phyloP scores from a whole-genome alignment of 2,888 invertebrate genomes.

The Drosophila rellima region DNA sequence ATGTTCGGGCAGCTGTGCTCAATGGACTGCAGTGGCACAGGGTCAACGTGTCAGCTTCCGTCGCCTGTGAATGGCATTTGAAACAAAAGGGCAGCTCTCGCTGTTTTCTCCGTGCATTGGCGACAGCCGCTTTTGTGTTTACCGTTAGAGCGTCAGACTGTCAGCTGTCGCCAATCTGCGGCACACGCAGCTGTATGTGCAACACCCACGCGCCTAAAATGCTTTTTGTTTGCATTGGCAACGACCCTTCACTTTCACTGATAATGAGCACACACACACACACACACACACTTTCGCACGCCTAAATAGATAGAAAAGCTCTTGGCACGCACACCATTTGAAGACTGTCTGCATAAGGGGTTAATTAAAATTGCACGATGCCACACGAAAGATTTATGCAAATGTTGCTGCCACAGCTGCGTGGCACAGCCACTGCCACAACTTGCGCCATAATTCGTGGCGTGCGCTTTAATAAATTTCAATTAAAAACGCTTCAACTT shows the following conservation, averaged over 20 bases:
- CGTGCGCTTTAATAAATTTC: conserved; percentile 10
- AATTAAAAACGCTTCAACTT: conserved; percentile 47
- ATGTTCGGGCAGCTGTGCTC: conserved; percentile 9
- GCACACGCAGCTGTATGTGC: conserved; percentile 10
- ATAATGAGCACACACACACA: conserved; percentile 51
- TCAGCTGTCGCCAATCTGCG: conserved; percentile 14
- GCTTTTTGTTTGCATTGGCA: conserved; percentile 34
- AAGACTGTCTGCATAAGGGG: conserved; percentile 21
- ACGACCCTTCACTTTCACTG: conserved; percentile 22
- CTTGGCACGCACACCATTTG: conserved; percentile 10
- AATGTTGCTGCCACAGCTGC: conserved; percentile 38
- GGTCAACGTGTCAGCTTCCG: conserved; percentile 23
- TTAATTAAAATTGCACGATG: conserved; percentile 64
- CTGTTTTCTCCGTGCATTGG: conserved; percentile 12
- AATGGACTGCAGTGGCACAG: conserved; percentile 8
- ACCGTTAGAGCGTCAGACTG: conserved; percentile 1
- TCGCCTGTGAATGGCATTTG: conserved; percentile 28
- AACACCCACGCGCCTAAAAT: conserved; percentile 42
- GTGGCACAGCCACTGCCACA: conserved; percentile 1
- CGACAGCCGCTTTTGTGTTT: conserved; percentile 29
- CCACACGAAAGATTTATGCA: conserved; percentile 53
- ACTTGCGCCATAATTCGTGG: background rate
- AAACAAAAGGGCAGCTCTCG: conserved; percentile 38
- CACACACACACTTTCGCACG: conserved; percentile 1
- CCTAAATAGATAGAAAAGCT: conserved; percentile 1